A percentile compares a stretch with the other conserved stretches of the same genome.
Evolutionary conservation across 2,113 vertebrate genomes (phyloP).

Genomic region (Peromyscus leucopus): DNA sequence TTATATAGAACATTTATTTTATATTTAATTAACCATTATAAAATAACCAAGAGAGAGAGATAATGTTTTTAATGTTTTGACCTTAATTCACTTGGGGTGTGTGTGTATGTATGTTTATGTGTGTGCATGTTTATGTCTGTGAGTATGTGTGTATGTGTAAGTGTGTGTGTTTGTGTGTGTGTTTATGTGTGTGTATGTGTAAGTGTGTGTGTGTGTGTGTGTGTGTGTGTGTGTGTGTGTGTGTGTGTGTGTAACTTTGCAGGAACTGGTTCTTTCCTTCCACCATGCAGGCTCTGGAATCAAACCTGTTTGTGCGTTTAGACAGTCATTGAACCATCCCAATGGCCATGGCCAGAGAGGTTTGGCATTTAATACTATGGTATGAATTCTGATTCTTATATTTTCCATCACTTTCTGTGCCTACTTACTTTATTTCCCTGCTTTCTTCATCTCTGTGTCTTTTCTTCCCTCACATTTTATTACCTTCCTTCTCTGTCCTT

Average conservation of each 20-base stretch:
- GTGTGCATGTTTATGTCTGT: neutral
- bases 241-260: too few species aligned
- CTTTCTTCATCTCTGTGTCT: neutral
- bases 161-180: neutral
- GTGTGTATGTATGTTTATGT: neutral
- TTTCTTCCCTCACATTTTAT: neutral
- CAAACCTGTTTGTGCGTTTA: too few species aligned
- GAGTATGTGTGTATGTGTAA: neutral
- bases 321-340: neutral
- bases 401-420: neutral
- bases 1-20: neutral
- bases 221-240: neutral
- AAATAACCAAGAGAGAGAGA: neutral
- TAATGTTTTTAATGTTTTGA: neutral
- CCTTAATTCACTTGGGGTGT: neutral
- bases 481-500: neutral
- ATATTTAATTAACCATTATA: conserved; percentile 1
- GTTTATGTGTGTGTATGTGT: neutral
- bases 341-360: neutral
- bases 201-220: neutral
- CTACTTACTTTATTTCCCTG: too few species aligned
- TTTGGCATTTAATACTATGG: neutral
- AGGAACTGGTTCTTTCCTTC: neutral
- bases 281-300: neutral
- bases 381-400: neutral